Evolutionary conservation across 2,888 invertebrate genomes (phyloP).

Genomic region (Fragum sueziense): DNA sequence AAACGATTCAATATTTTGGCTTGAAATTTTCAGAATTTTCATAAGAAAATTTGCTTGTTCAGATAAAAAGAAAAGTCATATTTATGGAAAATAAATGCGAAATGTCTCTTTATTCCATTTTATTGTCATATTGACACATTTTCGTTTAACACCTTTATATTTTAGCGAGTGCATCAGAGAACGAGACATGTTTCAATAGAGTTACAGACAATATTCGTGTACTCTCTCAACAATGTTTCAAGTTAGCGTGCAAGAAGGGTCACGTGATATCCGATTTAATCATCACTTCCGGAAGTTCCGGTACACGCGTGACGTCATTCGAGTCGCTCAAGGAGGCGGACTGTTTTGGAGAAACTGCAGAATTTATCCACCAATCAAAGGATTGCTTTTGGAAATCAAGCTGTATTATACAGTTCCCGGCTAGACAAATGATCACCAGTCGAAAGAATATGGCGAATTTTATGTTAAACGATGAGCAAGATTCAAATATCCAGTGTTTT

Average conservation of each 20-base stretch:
- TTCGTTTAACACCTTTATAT: too few relatives aligned
- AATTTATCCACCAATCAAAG: conserved; percentile 1
- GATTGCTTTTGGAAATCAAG: not conserved
- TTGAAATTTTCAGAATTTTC: too few relatives aligned
- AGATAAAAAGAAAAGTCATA: too few relatives aligned
- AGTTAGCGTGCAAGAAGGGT: not conserved
- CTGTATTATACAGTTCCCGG: not conserved
- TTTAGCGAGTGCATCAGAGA: too few relatives aligned
- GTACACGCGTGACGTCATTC: not conserved
- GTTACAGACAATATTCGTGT: too few relatives aligned
- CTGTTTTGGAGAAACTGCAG: not conserved
- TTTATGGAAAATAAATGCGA: too few relatives aligned
- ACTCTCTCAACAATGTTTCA: not conserved
- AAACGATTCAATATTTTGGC: too few relatives aligned
- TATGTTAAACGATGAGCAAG: not conserved
- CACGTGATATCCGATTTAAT: not conserved
- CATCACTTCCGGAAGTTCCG: not conserved
- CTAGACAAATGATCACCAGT: not conserved
- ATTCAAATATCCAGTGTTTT: too few relatives aligned
- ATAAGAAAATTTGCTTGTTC: too few relatives aligned
- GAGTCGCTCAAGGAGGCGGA: not conserved
- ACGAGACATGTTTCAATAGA: too few relatives aligned
- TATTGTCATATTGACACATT: too few relatives aligned
- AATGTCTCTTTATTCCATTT: too few relatives aligned
- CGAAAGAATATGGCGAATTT: not conserved